These are phyloP conservation scores for Acromyrmex charruanus DNA, from an alignment of 1,140 invertebrate species.

Conservation along the genomic window DNA sequence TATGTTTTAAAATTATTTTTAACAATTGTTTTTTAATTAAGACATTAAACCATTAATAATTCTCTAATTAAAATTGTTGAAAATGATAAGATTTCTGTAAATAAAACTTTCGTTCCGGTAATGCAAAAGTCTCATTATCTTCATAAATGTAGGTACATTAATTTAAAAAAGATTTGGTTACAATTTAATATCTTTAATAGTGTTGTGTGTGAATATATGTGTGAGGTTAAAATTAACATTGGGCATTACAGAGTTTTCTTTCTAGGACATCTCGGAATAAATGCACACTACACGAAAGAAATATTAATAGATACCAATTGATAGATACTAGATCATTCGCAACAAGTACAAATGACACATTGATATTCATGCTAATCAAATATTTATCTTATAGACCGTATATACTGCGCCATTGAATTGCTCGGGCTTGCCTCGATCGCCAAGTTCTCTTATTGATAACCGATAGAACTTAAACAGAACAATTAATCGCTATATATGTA, in stretches of 20 bases:
- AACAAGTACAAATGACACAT: background rate
- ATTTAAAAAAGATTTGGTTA: background rate
- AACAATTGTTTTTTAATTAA: background rate
- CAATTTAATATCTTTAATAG: conserved; percentile 1
- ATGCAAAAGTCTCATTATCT: too few relatives aligned
- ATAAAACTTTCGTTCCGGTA: background rate
- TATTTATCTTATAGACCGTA: background rate
- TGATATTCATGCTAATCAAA: background rate
- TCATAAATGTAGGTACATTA: background rate
- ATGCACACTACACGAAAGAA: background rate
- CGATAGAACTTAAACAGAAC: background rate
- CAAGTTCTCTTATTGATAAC: conserved; percentile 9
- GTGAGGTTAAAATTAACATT: background rate
- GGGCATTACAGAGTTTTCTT: background rate
- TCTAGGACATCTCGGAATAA: background rate
- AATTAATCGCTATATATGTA: background rate
- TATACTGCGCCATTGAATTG: background rate
- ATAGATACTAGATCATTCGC: background rate
- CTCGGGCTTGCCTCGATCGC: background rate
- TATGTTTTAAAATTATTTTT: background rate
- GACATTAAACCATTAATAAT: background rate
- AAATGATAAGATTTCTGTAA: background rate
- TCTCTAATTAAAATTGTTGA: background rate
- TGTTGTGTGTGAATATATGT: background rate
- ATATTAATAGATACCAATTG: background rate